Evolutionary conservation across 2,113 vertebrate genomes (phyloP), one percentile per base, ranked within the genome.

Genomic region (Eira barbara): DNA sequence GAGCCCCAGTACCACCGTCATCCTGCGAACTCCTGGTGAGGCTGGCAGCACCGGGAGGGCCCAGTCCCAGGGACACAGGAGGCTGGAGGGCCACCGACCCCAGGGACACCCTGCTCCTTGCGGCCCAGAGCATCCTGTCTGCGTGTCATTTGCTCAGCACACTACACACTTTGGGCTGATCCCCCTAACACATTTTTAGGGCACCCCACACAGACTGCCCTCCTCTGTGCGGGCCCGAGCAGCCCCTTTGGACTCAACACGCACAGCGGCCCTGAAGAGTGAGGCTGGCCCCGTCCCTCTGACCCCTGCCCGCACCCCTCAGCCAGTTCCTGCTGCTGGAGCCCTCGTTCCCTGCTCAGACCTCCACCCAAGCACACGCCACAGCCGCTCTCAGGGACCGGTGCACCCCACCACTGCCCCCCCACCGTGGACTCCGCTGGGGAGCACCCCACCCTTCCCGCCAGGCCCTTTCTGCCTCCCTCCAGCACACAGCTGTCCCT

Each of bases 81-180:
- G 73, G 47, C 47, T 29, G 18, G 11, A 31, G 82, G 34, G 15
- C 18, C 29, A 13, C 2, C 5, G 0, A 1, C 8, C 13, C 25
- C 27, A 0, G n/a, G 69, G 71, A 55, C 47, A 11, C 36, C 13
- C 31, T 1, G 21, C 57, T 17, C 20, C 52, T 21, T 39, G 69
- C 1, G 3, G 69, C 45, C 18, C 6, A 6, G 34, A 3, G 8
- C 49, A 1, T 13, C 71, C 81, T 0, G 3, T 14, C 81, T 25
- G 0, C 0, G 0, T 0, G 23, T 14, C 55, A 8, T 11, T 14
- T 8, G 42, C 34, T 61, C 42, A 0, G 29, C 31, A 7, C 18
- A 34, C 49, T 31, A 6, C 27, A 18, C 6, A 31, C 45, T 49
- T 79, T 29, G 8, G 29, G 76, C 52, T 23, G 13, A 31, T 25